Evolutionary conservation across 2,797 vertebrate genomes (phyloP).

Genomic region (Nothura maculosa): DNA sequence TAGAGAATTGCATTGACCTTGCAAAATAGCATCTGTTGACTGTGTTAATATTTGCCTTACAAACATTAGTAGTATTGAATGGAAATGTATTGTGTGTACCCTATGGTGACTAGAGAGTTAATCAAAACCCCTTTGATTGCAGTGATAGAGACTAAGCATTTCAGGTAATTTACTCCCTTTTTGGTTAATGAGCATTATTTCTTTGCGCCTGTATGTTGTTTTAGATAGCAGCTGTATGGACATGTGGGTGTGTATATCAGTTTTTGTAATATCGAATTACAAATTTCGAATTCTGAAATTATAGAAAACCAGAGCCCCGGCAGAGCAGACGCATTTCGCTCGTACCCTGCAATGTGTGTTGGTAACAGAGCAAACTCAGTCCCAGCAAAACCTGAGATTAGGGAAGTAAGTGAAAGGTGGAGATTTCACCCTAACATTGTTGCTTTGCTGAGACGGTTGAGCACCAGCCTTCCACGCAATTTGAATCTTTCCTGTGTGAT

Average conservation of each 20-base stretch:
- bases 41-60: constrained; percentile 20
- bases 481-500: not conserved
- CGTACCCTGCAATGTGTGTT: not conserved
- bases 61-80: constrained; percentile 35
- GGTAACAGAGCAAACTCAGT: not conserved
- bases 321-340: not conserved
- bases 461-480: not conserved
- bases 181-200: constrained; percentile 22
- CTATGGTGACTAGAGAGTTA: constrained; percentile 15
- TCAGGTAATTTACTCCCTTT: constrained; percentile 6
- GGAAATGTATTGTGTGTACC: constrained; percentile 28
- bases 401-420: not conserved
- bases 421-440: constrained; percentile 11
- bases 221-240: not conserved
- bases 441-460: constrained; percentile 20
- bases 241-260: not conserved
- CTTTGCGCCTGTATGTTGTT: not conserved
- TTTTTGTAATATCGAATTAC: too few species aligned
- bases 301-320: not conserved
- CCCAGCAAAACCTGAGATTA: not conserved
- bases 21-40: constrained; percentile 48
- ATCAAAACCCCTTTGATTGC: not conserved
- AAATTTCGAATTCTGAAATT: constrained; percentile 16
- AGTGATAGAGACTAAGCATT: constrained; percentile 28
- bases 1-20: constrained; percentile 39